Evolutionary conservation across 2,888 invertebrate genomes (phyloP).

Genomic region (Hesperia comma): DNA sequence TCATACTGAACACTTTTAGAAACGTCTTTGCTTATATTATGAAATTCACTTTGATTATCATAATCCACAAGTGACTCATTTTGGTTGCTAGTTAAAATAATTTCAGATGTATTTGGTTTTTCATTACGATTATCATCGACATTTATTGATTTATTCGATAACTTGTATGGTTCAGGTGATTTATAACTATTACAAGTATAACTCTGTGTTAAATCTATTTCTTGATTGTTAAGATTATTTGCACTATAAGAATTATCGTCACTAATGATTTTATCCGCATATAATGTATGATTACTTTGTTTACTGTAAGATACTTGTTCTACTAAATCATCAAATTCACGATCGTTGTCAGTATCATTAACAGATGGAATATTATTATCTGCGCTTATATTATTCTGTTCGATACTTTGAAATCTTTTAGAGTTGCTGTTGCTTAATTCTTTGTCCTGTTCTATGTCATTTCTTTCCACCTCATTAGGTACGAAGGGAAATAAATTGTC

Average conservation of each 20-base stretch:
- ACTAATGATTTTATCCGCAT: neutral
- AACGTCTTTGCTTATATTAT: too few relatives aligned
- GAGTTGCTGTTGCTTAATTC: neutral
- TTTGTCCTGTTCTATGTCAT: neutral
- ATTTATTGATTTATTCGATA: neutral
- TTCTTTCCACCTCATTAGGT: conserved; percentile 13
- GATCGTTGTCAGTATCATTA: conserved; percentile 3
- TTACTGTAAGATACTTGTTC: neutral
- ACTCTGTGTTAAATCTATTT: conserved; percentile 4
- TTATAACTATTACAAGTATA: neutral
- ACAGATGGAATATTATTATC: neutral
- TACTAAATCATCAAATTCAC: conserved; percentile 13
- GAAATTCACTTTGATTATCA: too few relatives aligned
- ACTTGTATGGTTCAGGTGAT: neutral
- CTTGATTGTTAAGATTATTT: conserved; percentile 19
- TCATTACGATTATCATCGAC: neutral
- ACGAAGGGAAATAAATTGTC: conserved; percentile 11
- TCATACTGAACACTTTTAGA: neutral
- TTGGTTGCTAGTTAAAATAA: too few relatives aligned
- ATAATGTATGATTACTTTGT: neutral
- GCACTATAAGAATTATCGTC: conserved; percentile 11
- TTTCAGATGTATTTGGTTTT: too few relatives aligned
- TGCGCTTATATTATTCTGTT: neutral
- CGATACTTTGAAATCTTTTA: neutral
- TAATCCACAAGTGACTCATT: too few relatives aligned